phyloP scores from a whole-genome alignment of 2,113 vertebrate genomes.

The Isichthys henryi region DNA sequence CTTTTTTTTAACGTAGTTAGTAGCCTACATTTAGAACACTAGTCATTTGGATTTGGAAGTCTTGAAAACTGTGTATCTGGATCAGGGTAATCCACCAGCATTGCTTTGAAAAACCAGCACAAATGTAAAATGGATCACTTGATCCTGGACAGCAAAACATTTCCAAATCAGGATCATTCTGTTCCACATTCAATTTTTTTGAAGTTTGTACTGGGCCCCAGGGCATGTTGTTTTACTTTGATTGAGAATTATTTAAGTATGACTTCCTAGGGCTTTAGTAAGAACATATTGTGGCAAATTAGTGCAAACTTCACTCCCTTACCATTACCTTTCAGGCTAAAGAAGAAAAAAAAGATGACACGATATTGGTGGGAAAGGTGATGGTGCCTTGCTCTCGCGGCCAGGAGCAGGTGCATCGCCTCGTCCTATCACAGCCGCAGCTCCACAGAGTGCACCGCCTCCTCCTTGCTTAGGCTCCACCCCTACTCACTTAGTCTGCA shows the following conservation, averaged over 20 bases:
- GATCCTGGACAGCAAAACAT: not conserved
- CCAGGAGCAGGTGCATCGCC: constrained; percentile 70
- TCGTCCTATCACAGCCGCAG: constrained; percentile 77
- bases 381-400: constrained; percentile 72
- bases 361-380: constrained; percentile 69
- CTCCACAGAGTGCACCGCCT: constrained; percentile 70
- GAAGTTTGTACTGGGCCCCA: not conserved
- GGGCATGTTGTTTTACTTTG: not conserved
- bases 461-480: constrained; percentile 55
- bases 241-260: not conserved
- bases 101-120: not conserved
- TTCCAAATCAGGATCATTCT: not conserved
- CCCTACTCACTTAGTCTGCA: not conserved
- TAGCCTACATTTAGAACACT: not conserved
- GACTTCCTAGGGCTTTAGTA: not conserved
- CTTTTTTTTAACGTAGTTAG: not conserved
- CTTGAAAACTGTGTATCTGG: not conserved
- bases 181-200: not conserved
- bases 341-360: constrained; percentile 67
- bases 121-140: not conserved
- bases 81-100: not conserved
- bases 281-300: not conserved
- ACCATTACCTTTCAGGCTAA: constrained; percentile 59
- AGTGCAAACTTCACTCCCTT: not conserved
- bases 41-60: not conserved